These are phyloP conservation scores for Dendroctonus ponderosae DNA, from an alignment of 1,140 invertebrate genomes.

Conservation along the genomic window DNA sequence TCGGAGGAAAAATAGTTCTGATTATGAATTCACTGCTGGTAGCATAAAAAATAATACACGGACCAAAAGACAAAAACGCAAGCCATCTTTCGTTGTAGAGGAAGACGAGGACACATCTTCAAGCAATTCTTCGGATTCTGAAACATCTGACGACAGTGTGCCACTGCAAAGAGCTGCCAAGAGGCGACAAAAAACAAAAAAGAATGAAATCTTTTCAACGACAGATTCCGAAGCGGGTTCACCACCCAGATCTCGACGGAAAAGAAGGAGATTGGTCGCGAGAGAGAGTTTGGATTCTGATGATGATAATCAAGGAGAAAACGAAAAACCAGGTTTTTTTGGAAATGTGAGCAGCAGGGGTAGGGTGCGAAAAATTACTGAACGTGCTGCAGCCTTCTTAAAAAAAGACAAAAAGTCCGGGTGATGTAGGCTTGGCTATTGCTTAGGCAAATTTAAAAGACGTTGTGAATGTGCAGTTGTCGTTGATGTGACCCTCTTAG, in stretches of 20 bases:
- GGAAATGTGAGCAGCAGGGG: constrained; percentile 79
- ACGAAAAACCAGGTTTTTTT: constrained; percentile 49
- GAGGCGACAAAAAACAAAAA: constrained; percentile 14
- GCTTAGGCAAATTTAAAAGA: constrained; percentile 18
- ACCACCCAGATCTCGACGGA: constrained; percentile 19
- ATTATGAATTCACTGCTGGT: constrained; percentile 5
- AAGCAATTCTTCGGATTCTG: constrained; percentile 8
- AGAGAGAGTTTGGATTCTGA: constrained; percentile 36
- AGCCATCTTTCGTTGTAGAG: constrained; percentile 13
- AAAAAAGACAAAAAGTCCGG: constrained; percentile 38
- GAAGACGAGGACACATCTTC: constrained; percentile 17
- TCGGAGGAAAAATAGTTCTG: constrained; percentile 10
- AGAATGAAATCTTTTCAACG: constrained; percentile 11
- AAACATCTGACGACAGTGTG: neutral
- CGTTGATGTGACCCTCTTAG: neutral
- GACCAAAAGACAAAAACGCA: too few relatives aligned
- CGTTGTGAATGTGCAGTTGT: constrained; percentile 12
- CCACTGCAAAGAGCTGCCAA: constrained; percentile 2
- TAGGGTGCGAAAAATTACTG: constrained; percentile 76
- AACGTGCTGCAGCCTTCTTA: constrained; percentile 62
- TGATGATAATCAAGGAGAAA: constrained; percentile 10
- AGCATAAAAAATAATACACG: too few relatives aligned
- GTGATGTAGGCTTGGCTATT: constrained; percentile 24
- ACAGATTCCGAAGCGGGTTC: constrained; percentile 18
- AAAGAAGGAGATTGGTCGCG: constrained; percentile 51